Base-by-base conservation (phyloP, 2,888 invertebrate genomes). In the Tenthredo livida region DNA sequence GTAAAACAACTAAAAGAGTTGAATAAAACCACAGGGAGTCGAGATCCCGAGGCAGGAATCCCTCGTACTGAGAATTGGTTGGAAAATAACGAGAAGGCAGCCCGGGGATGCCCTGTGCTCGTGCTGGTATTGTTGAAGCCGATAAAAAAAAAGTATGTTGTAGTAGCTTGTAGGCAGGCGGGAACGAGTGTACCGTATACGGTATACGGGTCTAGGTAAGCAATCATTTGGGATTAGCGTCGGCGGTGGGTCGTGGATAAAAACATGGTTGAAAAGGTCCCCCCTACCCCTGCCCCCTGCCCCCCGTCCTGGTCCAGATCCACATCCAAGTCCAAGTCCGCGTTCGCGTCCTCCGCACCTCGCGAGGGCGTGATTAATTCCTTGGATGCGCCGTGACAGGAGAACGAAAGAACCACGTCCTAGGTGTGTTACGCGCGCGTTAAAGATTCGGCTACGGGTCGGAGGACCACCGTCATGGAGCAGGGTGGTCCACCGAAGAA, bases 391-490 rank as follows among this genome's bases (percentile, higher is more conserved):
- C 80, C 85, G 70, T 85, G 85, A 85, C 85, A 85, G 70, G 54
- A 85, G 85, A 80, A 70, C 77, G 82, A n/a, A 80, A 85, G 80
- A 85, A 82, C 86, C 82, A 87, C 88, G 87, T 86, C 87, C 87
- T 89, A 88, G 88, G 72, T 87, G 84, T 87, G 87, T 88, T 86
- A 86, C 85, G 83, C 70, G 86, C 82, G 70, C 37, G 75, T 67
- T 67, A 67, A 70, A 85, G 61, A 82, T 86, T 86, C 86, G 86
- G 87, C 47, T 40, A 80, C 80, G 80, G 80, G 50, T 40, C 58
- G 17, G 5, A 77, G 21, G 80, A 80, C 61, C 80, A 61, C 80
- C 80, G 40, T 10, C 80, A 58, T 61, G 15, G 6, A 61, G 9
- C 80, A 61, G 58, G 80, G 80, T 80, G 80, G 80, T 80, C 80